Evolutionary conservation across 2,888 invertebrate genomes (phyloP), one percentile per base, ranked within the genome.

Genomic region (Eupelmus urozonus): DNA sequence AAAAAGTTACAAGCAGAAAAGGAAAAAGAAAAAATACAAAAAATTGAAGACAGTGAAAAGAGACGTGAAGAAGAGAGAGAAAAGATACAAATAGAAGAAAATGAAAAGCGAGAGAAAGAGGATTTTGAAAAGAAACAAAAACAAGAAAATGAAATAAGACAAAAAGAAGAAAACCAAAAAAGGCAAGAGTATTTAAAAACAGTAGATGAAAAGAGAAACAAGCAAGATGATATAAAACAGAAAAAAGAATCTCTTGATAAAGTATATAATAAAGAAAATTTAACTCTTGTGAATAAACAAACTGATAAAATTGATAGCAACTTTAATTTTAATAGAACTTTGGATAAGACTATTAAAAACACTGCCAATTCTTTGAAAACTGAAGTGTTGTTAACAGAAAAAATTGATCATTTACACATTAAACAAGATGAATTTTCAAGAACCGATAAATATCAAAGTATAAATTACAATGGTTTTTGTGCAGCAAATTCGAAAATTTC

Each of bases 1-100:
- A 86, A 84, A 69, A 86, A 78, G 76, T 34, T 82, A 1, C 18
- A 79, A 34, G 63, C 72, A 59, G 72, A 78, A 27, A 71, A 51
- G 29, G 67, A 78, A 45, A n/a, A 51, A 40, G 78, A 76, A 42
- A 67, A 29, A 40, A 67, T 23, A 9, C 65, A 63, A 13, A 76
- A 77, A 45, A n/a, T n/a, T n/a, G 53, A 67, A 20, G 23, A 51
- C 1, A 51, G 60, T 40, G 13, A 18, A 57, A 45, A 45, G 5
- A 34, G 9, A 34, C 34, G 9, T 5, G 16, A 45, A 9, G 45
- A 45, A 45, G 2, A 45, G 16, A 16, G 16, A 45, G 16, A 45
- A 13, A 34, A 34, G 9, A 34, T 23, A 34, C 13, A 45, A 18
- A 49, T 9, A 49, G 40, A 29, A 20, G 3, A 13, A 45, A 45